Conservation (phyloP, 2,888 invertebrate species). For the Cancer borealis region DNA sequence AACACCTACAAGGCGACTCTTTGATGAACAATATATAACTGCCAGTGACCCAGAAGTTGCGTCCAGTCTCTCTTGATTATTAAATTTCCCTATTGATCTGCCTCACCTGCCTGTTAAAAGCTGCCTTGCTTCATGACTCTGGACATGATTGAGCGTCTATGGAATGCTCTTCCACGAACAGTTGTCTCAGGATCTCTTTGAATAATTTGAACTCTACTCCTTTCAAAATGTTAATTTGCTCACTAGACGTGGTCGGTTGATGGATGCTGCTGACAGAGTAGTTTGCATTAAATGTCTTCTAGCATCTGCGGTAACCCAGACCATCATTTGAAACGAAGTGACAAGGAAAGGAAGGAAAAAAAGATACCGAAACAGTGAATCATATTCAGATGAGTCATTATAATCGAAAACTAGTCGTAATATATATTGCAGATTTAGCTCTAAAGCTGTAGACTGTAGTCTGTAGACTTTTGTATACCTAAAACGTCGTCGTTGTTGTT, state of each 20-base stretch:
- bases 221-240: not conserved
- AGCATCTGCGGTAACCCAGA: not conserved
- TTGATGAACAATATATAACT: not conserved
- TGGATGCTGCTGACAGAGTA: not conserved
- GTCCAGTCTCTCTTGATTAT: not conserved
- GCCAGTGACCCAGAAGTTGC: not conserved
- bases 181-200: too few species aligned
- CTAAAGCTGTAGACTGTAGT: not conserved
- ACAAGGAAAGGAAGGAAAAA: not conserved
- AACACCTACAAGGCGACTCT: conserved; percentile 5
- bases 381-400: not conserved
- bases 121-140: not conserved
- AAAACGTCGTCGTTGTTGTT: not conserved
- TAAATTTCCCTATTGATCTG: not conserved
- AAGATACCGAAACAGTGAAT: not conserved
- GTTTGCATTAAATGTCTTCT: not conserved
- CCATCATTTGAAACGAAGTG: not conserved
- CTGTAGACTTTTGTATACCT: not conserved
- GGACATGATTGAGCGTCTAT: too few species aligned
- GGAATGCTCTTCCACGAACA: too few species aligned
- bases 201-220: too few species aligned
- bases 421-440: not conserved
- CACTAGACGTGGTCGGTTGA: not conserved
- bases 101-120: not conserved
- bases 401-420: too few species aligned